phyloP scores from a whole-genome alignment of 1,140 invertebrate species.

The Nephila pilipes region DNA sequence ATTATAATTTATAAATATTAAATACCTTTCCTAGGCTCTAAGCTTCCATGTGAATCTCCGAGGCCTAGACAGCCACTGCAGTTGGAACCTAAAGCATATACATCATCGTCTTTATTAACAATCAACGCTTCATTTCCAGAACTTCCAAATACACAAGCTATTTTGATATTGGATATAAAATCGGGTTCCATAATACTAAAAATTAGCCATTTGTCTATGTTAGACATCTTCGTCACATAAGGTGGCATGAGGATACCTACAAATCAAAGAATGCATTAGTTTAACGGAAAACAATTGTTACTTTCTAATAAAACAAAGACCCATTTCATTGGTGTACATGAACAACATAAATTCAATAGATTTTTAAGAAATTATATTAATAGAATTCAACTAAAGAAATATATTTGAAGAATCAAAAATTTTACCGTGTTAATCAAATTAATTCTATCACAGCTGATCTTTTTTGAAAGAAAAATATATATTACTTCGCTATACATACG shows the following conservation, averaged over 20 bases:
- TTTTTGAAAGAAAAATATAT: too few relatives aligned
- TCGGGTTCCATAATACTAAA: conserved; percentile 84
- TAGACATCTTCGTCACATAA: conserved; percentile 77
- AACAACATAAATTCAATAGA: background rate
- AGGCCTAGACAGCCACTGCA: conserved; percentile 85
- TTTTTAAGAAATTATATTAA: background rate
- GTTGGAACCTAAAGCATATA: conserved; percentile 86
- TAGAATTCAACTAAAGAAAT: too few relatives aligned
- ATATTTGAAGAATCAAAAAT: too few relatives aligned
- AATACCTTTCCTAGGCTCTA: conserved; percentile 83
- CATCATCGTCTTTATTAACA: conserved; percentile 85
- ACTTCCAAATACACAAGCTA: conserved; percentile 85
- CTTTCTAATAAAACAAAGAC: background rate
- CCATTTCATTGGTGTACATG: background rate
- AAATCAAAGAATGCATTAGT: background rate
- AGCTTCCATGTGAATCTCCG: conserved; percentile 84
- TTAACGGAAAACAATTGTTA: background rate
- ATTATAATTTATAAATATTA: background rate
- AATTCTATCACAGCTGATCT: too few relatives aligned
- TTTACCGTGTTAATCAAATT: too few relatives aligned
- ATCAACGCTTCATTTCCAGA: conserved; percentile 86
- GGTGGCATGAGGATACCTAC: conserved; percentile 34
- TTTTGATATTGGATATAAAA: conserved; percentile 83
- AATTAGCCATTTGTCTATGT: conserved; percentile 85
- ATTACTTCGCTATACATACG: too few relatives aligned